phyloP scores from a whole-genome alignment of 2,797 vertebrate species.

The Sebastes jordani region DNA sequence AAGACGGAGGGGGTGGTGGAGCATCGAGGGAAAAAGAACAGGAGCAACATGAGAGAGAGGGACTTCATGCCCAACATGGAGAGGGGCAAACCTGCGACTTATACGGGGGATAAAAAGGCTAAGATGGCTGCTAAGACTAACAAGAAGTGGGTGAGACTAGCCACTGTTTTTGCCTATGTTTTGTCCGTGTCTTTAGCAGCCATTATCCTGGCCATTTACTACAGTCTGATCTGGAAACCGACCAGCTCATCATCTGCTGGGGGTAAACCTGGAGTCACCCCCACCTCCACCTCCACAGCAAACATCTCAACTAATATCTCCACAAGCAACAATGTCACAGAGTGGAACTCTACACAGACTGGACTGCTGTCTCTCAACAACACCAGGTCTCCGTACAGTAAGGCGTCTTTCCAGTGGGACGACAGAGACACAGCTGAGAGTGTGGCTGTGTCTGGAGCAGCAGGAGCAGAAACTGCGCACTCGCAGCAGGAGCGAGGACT shows the following conservation, averaged over 20 bases:
- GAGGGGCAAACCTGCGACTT: slow-evolving; percentile 97
- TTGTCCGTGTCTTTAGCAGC: slow-evolving; percentile 97
- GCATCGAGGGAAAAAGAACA: slow-evolving; percentile 90
- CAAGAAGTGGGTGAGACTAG: slow-evolving; percentile 99
- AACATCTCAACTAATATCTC: slow-evolving; percentile 69
- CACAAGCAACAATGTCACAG: slow-evolving; percentile 63
- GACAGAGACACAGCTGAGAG: slow-evolving; percentile 29
- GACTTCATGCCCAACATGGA: slow-evolving; percentile 94
- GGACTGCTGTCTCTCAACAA: slow-evolving; percentile 43
- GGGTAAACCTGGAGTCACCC: slow-evolving; percentile 3
- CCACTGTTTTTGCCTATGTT: slow-evolving; percentile 98
- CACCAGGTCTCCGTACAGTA: slow-evolving; percentile 37
- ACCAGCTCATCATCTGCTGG: slow-evolving; percentile 73
- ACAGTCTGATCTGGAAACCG: slow-evolving; percentile 97
- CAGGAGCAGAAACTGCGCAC: slow-evolving; percentile 54
- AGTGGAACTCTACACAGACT: slow-evolving; percentile 76
- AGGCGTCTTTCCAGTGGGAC: slow-evolving; percentile 57
- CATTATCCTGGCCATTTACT: slow-evolving; percentile 97
- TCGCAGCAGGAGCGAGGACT: slow-evolving; percentile 51
- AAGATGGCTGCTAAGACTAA: slow-evolving; percentile 99
- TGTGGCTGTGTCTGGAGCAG: slow-evolving; percentile 30
- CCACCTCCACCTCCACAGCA: slow-evolving; percentile 24
- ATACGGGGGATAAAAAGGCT: slow-evolving; percentile 99
- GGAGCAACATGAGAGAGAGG: slow-evolving; percentile 94
- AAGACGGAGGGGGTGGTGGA: slow-evolving; percentile 95